These are phyloP conservation scores for Pomatorhinus ruficollis DNA, from an alignment of 2,113 vertebrate species.

Conservation along the genomic window DNA sequence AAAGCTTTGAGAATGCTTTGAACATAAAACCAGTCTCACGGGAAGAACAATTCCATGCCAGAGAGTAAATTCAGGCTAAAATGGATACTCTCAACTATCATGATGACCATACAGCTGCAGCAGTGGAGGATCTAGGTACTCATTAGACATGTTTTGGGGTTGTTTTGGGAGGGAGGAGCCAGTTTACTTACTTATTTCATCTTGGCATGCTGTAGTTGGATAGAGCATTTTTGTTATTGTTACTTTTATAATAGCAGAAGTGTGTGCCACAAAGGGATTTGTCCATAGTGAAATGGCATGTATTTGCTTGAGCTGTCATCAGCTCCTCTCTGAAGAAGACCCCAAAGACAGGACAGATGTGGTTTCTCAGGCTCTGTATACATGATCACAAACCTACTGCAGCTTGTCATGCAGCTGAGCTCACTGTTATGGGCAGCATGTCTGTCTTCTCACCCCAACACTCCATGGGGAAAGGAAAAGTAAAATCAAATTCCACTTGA, in stretches of 20 bases:
- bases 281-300: not conserved
- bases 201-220: not conserved
- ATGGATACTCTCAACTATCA: not conserved
- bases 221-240: not conserved
- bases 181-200: not conserved
- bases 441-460: rapidly evolving
- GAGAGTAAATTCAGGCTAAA: not conserved
- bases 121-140: not conserved
- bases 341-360: not conserved
- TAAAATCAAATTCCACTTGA: not conserved
- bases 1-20: constrained; percentile 63
- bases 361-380: not conserved
- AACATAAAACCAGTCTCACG: constrained; percentile 48
- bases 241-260: not conserved
- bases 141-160: not conserved
- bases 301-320: not conserved
- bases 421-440: not conserved
- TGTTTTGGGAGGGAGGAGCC: not conserved
- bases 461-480: not conserved
- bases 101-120: not conserved
- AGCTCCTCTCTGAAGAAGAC: not conserved
- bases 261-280: not conserved
- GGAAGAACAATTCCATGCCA: constrained; percentile 1
- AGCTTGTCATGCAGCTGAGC: not conserved
- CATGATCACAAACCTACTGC: not conserved